Evolutionary conservation across 35 echinoderm and acorn worm genomes (phyloP).

Genomic region (Diadema setosum): DNA sequence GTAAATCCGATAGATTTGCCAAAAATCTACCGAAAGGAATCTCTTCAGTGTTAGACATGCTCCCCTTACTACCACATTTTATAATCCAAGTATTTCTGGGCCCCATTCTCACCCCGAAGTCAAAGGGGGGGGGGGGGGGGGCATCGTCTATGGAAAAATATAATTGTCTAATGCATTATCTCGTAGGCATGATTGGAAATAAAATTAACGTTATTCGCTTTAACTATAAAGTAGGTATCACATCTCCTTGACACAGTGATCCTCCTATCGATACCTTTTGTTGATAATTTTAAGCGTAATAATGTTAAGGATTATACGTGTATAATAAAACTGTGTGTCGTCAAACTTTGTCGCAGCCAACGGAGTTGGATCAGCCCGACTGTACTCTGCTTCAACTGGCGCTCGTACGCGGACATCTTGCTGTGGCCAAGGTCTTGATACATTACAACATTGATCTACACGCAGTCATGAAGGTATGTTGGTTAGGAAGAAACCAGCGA

Average conservation of each 20-base stretch:
- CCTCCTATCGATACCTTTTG: not conserved
- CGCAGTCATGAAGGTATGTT: not conserved
- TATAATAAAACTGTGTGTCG: not conserved
- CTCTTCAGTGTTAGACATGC: too few species aligned
- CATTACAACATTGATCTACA: not conserved
- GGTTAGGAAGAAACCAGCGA: not conserved
- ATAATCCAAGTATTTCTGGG: too few species aligned
- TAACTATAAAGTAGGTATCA: too few species aligned
- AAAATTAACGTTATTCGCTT: not conserved
- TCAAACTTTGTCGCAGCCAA: not conserved
- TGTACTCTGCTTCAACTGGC: not conserved
- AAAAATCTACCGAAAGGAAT: too few species aligned
- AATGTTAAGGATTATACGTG: not conserved
- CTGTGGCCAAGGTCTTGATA: not conserved
- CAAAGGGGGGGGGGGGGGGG: too few species aligned
- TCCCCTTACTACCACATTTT: too few species aligned
- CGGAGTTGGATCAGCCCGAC: not conserved
- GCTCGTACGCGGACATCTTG: not conserved
- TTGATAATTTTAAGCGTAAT: not conserved
- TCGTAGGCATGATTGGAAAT: not conserved
- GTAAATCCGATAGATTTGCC: too few species aligned
- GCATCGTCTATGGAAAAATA: too few species aligned
- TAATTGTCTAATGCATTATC: not conserved
- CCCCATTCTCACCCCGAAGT: too few species aligned
- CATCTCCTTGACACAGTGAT: not conserved